Evolutionary conservation across 1,140 invertebrate genomes (phyloP).

Genomic region (Schlechtendalia chinensis): DNA sequence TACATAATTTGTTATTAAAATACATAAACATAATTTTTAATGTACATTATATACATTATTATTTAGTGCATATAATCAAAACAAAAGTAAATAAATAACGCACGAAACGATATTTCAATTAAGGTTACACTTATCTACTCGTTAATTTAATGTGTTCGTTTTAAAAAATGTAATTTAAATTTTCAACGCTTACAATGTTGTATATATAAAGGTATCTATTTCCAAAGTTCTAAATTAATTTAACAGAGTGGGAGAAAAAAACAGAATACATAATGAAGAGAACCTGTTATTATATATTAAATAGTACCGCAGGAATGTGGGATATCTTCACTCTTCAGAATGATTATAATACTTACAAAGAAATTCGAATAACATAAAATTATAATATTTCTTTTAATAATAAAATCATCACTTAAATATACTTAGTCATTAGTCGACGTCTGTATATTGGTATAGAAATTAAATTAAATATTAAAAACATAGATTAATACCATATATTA

Average conservation of each 20-base stretch:
- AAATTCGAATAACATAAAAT: neutral
- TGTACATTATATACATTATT: too few relatives aligned
- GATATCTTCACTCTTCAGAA: neutral
- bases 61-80: too few relatives aligned
- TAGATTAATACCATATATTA: too few relatives aligned
- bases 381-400: neutral
- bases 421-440: too few relatives aligned
- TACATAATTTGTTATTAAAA: too few relatives aligned
- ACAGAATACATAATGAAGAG: neutral
- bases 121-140: too few relatives aligned
- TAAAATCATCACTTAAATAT: neutral
- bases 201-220: too few relatives aligned
- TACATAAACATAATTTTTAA: too few relatives aligned
- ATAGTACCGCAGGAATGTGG: neutral
- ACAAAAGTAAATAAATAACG: too few relatives aligned
- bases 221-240: neutral
- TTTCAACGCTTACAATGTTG: neutral
- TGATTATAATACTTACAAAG: neutral
- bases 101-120: too few relatives aligned
- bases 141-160: neutral
- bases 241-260: neutral
- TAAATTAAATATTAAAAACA: too few relatives aligned
- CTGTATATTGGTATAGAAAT: too few relatives aligned
- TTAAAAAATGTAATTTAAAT: neutral
- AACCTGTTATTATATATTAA: constrained; percentile 18